Base-by-base conservation (phyloP, 1,140 invertebrate genomes). In the Dreissena polymorpha region DNA sequence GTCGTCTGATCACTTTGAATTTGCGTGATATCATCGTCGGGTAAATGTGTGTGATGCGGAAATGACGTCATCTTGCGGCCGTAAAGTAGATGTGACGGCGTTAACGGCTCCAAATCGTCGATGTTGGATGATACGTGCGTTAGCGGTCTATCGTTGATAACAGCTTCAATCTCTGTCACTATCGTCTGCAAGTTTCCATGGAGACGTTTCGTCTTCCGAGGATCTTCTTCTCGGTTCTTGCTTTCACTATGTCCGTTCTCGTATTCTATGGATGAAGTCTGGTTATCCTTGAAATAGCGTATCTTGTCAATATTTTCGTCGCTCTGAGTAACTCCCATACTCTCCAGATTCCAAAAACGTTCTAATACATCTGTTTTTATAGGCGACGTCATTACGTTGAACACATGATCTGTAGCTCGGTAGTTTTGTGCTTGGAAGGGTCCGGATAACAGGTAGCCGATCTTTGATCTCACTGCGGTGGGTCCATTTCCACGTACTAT, bases 171-270 rank as follows among this genome's bases (percentile, higher is more conserved):
- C 80, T 90, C 87, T 23, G 76, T 75, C 16, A 88, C 21, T 16
- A 89, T 51, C 18, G 89, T 91, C 0, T 60, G 23, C 10, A 91
- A 53, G 55, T 88, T 21, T 90, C 83, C 7, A 64, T 64, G 8
- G 63, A 73, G 0, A 90, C 23, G 63, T 71, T 81, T 23, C 63
- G 39, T 18, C 69, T 69, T 21, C 86, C 89, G 2, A 89, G 50
- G 14, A 80, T 69, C 78, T 94, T 93, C 12, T 90, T 73, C 50
- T 74, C n/a, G 27, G 57, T 63, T n/a, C 74, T 78, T 57, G 53
- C 14, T 57, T 73, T 78, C 0, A 69, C 21, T 18, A 84, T 55
- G 18, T 18, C 65, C 74, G 29, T 75, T 25, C 21, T 65, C 27
- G 68, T 64, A 67, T 67, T 55, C 14, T 16, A 81, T 65, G 13